Percentiles rank a stretch among this genome's conserved stretches.
Evolutionary conservation across 2,888 invertebrate genomes (phyloP).

Genomic region (Acleris laterana): DNA sequence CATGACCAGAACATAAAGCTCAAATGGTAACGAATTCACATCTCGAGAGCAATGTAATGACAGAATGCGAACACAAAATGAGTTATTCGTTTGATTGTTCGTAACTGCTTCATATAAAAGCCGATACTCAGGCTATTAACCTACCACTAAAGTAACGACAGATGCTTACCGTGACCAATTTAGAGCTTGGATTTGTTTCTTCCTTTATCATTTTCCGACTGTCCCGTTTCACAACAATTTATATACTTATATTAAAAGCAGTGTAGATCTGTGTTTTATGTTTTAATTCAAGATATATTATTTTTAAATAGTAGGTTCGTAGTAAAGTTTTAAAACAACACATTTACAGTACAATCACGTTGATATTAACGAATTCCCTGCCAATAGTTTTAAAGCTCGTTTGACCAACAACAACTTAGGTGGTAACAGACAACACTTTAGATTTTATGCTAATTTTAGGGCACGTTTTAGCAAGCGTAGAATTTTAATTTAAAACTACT

Average conservation of each 20-base stretch:
- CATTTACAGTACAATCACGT: too few relatives aligned
- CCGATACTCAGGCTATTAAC: constrained; percentile 36
- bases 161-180: constrained; percentile 81
- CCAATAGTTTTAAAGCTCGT: neutral
- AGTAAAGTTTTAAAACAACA: too few relatives aligned
- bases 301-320: constrained; percentile 1
- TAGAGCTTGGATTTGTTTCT: constrained; percentile 79
- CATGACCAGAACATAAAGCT: constrained; percentile 21
- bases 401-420: neutral
- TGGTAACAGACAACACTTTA: constrained; percentile 27
- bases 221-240: constrained; percentile 74
- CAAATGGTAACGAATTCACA: constrained; percentile 37
- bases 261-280: constrained; percentile 44
- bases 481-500: neutral
- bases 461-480: constrained; percentile 15
- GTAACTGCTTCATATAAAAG: constrained; percentile 32
- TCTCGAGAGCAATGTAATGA: constrained; percentile 18
- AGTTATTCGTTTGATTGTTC: constrained; percentile 28
- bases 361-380: too few relatives aligned
- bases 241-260: constrained; percentile 63
- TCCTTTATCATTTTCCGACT: constrained; percentile 75
- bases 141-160: constrained; percentile 68
- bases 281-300: constrained; percentile 10
- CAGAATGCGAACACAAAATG: constrained; percentile 21
- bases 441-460: constrained; percentile 14